Conservation (phyloP, 2,797 vertebrate species). For the Pseudopleuronectes americanus region DNA sequence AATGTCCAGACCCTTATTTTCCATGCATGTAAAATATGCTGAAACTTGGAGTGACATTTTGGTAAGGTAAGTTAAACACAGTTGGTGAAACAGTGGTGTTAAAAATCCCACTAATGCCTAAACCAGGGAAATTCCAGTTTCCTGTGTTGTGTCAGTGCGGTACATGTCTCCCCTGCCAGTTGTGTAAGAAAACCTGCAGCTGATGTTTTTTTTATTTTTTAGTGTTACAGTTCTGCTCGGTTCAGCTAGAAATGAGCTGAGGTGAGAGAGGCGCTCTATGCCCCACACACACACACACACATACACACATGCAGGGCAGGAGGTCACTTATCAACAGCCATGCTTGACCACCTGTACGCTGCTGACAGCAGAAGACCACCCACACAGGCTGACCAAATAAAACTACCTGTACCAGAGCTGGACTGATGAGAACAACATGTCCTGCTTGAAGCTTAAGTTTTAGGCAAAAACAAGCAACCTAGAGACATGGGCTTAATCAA, state of each 20-base stretch:
- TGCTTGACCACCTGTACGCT: constrained; percentile 69
- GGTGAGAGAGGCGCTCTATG: neutral
- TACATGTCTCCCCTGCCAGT: constrained; percentile 13
- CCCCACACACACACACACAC: constrained; percentile 9
- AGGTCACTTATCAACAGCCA: constrained; percentile 51
- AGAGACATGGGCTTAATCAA: neutral
- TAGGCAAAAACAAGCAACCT: neutral
- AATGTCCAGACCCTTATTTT: constrained; percentile 1
- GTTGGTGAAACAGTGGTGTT: constrained; percentile 5
- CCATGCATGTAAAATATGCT: neutral
- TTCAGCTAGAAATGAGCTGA: constrained; percentile 49
- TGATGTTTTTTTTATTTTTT: constrained; percentile 8
- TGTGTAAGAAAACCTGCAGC: constrained; percentile 20
- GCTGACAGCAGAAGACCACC: constrained; percentile 67
- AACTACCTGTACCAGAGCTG: neutral
- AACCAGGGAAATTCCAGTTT: constrained; percentile 55
- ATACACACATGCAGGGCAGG: constrained; percentile 8
- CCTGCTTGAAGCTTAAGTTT: neutral
- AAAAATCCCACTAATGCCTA: neutral
- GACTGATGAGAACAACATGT: neutral
- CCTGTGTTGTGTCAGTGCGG: constrained; percentile 33
- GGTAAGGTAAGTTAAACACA: neutral
- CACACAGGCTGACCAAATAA: constrained; percentile 28
- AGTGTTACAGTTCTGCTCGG: constrained; percentile 36
- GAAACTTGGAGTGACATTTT: constrained; percentile 13